Evolutionary conservation across 2,797 vertebrate species (phyloP), one percentile per base, ranked within the genome.

Genomic region (Philypnodon macrostomus): DNA sequence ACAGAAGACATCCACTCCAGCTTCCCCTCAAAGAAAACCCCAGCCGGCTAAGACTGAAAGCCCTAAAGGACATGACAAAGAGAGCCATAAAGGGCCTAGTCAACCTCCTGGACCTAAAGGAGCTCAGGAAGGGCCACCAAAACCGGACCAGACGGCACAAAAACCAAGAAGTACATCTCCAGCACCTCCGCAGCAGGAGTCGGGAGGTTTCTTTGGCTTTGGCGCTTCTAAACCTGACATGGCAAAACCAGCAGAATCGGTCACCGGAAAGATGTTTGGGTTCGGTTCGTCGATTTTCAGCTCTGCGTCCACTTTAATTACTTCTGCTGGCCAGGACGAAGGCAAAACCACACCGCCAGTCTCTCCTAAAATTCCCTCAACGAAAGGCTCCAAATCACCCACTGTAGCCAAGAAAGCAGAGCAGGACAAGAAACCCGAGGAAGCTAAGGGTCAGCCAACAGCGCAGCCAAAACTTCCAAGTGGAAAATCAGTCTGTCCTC

Each of bases 201-300:
- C 82, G 5, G 68, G 58, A 8, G 70, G 77, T 18, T 70, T 89
- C 17, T 85, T 78, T 70, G 63, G 57, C 46, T 60, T 56, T 54
- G 57, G 57, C 60, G 64, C 84, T 63, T 0, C 83, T 63, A 74
- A 91, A 38, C 70, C 84, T 1, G 91, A 92, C 49, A 80, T 89
- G 26, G 80, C 85, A 40, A 94, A 93, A 17, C 89, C 93, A 45
- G 88, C 87, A 34, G 93, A 92, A 71, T 92, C 88, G 5, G 91
- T 94, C 17, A 92, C 91, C 12, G 95, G 93, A 31, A 98, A 95
- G 44, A 91, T 96, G 57, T 93, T 98, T 73, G 95, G 95, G 14
- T 96, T 98, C 77, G 93, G 95, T 63, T 93, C 93, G 13, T 96
- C 95, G 0, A 87, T 98, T 60, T 93, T 98, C 51, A 98, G 89